Conservation (phyloP, 2,888 invertebrate genomes). For the Quadroppia sp. region DNA sequence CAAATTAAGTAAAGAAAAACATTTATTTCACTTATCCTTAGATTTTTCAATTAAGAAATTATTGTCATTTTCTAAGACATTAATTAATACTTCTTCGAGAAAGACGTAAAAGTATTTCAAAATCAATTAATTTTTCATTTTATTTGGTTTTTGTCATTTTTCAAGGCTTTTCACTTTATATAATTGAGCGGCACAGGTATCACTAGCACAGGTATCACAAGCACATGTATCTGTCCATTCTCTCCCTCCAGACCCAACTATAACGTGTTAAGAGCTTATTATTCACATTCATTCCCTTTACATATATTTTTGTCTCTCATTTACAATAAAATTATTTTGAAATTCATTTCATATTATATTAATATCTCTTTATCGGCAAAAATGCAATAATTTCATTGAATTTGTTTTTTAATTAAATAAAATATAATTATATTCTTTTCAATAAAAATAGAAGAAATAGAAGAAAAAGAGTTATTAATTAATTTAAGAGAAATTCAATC, state of each 20-base stretch:
- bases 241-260: too few relatives aligned
- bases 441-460: neutral
- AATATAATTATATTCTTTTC: neutral
- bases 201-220: neutral
- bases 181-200: neutral
- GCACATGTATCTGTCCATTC: too few relatives aligned
- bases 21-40: neutral
- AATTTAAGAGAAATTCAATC: constrained; percentile 2
- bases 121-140: constrained; percentile 16
- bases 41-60: neutral
- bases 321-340: neutral
- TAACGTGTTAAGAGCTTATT: neutral
- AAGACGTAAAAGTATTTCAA: neutral
- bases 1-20: too few relatives aligned
- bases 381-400: neutral
- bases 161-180: neutral
- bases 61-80: neutral
- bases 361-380: neutral
- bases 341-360: neutral
- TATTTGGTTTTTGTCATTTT: neutral
- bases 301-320: neutral
- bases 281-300: neutral
- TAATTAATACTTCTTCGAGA: neutral
- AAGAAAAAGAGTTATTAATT: neutral
- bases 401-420: neutral